Conservation (phyloP, 1,140 invertebrate genomes). For the Caenorhabditis briggsae region DNA sequence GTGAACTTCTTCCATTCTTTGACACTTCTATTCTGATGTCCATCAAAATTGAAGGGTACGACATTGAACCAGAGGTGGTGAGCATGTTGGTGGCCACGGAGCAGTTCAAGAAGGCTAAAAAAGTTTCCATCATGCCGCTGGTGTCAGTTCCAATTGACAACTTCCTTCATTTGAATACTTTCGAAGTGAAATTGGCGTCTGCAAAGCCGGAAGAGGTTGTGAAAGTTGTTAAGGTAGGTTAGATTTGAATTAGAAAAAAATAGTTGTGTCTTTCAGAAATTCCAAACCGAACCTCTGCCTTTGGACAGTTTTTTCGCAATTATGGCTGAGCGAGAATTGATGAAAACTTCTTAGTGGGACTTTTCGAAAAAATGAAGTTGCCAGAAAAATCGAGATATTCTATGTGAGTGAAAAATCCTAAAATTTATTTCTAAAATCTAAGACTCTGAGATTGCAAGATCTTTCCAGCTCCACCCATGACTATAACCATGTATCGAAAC, state of each 20-base stretch:
- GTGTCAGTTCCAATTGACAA: background rate
- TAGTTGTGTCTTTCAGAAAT: background rate
- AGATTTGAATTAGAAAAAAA: background rate
- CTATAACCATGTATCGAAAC: background rate
- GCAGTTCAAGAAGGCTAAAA: background rate
- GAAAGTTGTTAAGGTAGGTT: background rate
- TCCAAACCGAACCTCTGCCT: background rate
- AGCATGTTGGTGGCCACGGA: background rate
- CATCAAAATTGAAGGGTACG: background rate
- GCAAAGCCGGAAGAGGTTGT: background rate
- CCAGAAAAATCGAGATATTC: background rate
- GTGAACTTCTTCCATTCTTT: background rate
- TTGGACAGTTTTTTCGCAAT: background rate
- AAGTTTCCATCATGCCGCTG: background rate
- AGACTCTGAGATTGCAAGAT: background rate
- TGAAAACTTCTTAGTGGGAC: background rate
- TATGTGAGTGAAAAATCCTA: background rate
- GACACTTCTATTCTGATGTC: background rate
- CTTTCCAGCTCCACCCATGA: background rate
- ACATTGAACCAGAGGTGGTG: background rate
- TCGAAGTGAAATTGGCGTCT: background rate
- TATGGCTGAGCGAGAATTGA: background rate
- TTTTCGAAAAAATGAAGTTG: background rate
- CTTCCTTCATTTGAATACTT: background rate
- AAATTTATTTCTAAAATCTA: background rate